These are phyloP conservation scores for Emys orbicularis DNA, from an alignment of 2,797 vertebrate species.

Conservation along the genomic window DNA sequence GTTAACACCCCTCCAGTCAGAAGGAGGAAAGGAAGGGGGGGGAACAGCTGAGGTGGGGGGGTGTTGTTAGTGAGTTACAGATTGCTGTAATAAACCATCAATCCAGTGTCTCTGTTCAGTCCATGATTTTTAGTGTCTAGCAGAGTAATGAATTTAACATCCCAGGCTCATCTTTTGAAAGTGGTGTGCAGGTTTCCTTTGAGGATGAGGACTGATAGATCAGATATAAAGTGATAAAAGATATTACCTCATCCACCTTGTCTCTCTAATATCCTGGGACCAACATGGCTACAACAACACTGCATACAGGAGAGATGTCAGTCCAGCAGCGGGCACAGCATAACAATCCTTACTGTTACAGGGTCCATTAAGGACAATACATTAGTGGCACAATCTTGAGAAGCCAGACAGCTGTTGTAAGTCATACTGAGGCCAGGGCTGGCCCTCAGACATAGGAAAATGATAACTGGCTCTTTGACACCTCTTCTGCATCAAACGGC, in stretches of 20 bases:
- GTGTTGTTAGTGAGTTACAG: neutral
- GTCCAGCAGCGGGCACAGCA: neutral
- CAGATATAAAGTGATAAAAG: neutral
- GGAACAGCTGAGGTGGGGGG: neutral
- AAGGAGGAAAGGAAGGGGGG: neutral
- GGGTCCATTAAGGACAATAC: neutral
- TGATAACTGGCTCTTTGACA: neutral
- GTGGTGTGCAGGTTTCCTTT: neutral
- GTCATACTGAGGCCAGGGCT: accelerated
- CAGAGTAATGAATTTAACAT: neutral
- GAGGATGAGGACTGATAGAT: neutral
- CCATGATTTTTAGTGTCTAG: neutral
- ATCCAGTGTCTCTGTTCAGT: neutral
- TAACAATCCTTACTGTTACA: neutral
- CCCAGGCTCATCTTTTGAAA: neutral
- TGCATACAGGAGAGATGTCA: neutral
- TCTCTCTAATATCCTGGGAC: neutral
- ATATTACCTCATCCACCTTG: neutral
- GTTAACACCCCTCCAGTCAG: neutral
- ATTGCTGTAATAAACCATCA: neutral
- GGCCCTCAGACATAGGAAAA: neutral
- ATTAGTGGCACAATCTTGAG: neutral
- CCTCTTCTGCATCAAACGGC: neutral
- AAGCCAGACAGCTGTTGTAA: neutral
- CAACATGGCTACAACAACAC: neutral